Evolutionary conservation across 2,113 vertebrate genomes (phyloP), one percentile per base, ranked within the genome.

Genomic region (Syngnathus scovelli): DNA sequence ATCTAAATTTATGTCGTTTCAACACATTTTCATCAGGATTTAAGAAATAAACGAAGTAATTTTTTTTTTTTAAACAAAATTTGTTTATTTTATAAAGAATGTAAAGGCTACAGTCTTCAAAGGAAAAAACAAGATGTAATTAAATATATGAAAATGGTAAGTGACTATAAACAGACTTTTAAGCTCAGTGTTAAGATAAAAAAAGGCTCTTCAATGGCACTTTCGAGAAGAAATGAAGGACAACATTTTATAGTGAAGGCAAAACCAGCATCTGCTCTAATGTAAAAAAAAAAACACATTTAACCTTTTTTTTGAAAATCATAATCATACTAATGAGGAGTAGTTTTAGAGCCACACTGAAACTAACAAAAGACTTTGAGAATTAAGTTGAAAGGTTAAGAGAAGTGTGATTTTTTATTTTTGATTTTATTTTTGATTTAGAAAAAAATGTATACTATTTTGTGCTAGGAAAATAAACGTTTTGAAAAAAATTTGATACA

Each of bases 31-130:
- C 63, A 33, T 52, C 36, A 43, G 18, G 56, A 55, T 55, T 69
- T 39, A 64, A 46, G 38, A 62, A 62, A 27, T 7, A 62, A 62
- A 62, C n/a, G 44, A 12, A 11, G 19, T n/a, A 41, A 44, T 19
- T 63, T 62, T 1, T 1, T 33, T 46, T 48, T 48, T 64, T 44
- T 27, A 46, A 65, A 62, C 90, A 92, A 93, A 92, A 83, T 36
- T 80, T 79, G 78, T 93, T 95, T 95, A 94, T 93, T 95, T 87
- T 86, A 81, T 54, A 89, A 87, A 83, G 87, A 89, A 90, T 72
- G 66, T 90, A 91, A 88, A 83, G 80, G 87, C 92, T 94, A 93
- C 91, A 94, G 81, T 88, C 81, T 88, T 84, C 67, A 91, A 91
- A 44, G 36, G 54, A 54, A 66, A 52, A 37, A 39, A 88, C 89